Evolutionary conservation across 2,888 invertebrate species (phyloP), one percentile per base, ranked within the genome.

Genomic region (Exocentrus adspersus): DNA sequence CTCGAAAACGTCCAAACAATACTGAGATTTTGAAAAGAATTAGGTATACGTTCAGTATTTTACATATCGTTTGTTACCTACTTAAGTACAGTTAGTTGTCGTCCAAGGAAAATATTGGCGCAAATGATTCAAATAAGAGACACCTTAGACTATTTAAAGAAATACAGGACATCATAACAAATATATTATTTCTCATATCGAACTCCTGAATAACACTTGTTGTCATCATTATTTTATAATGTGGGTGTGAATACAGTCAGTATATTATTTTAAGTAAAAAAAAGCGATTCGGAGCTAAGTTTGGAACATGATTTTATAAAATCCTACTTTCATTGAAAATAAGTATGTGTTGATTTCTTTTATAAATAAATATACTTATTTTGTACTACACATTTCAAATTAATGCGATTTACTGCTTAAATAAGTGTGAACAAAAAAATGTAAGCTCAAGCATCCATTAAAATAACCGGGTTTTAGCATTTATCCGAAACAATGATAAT

Each of bases 131-230:
- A 12, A 37, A 12, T 37, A 37, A 12, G 37, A 37, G 14, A 37
- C 37, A 37, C 37, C 37, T 28, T 21, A 10, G 16, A 43, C 17
- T 43, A 43, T 54, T 43, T 43, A 43, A 48, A 24, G 16, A 48
- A 48, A 28, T 28, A 24, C 17, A 48, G 16, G 19, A 19, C 43
- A 37, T 43, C 43, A 54, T 54, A 54, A 54, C 54, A 54, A n/a
- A 43, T 54, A 54, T 17, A 43, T 54, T 37, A 54, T 43, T 28
- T 41, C n/a, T 54, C 37, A 54, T 43, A 24, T 54, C 54, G 12
- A 37, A 17, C 20, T 37, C 37, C 52, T 37, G 32, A 51, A 51
- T 51, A 51, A 30, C 28, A 30, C 17, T 37, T 17, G 41, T 41
- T 7, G n/a, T 41, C 52, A 12, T 41, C 52, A 19, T 14, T 14